Evolutionary conservation across 1,140 invertebrate species (phyloP), one percentile per base, ranked within the genome.

Genomic region (Drosophila lacteicornis): DNA sequence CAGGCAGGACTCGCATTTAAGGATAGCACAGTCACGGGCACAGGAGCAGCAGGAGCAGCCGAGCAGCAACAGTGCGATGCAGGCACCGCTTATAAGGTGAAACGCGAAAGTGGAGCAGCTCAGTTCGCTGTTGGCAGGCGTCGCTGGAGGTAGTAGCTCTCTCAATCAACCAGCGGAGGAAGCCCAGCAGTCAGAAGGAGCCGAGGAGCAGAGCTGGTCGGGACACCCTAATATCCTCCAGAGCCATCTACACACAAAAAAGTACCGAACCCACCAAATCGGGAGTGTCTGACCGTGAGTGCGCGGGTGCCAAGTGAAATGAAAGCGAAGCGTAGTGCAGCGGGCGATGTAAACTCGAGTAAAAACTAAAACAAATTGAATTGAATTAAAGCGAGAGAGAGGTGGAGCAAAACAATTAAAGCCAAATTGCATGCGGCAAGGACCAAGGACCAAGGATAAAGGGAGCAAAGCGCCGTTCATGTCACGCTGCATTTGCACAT

Each of bases 111-210:
- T 90, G 85, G 85, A 90, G 85, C 85, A 90, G 65, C 77, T 90
- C 86, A 90, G 85, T 90, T 90, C 86, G 85, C 86, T 90, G 86
- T 85, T 82, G 85, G 85, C 86, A 76, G 85, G 86, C 85, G 82
- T 75, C 75, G 85, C 86, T 67, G 75, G 79, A 90, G 78, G 85
- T 88, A 79, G 84, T 82, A 80, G 67, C 67, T 57, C 50, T 25
- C 51, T 17, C 4, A 76, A 30, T 11, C 71, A 56, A 79, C 19
- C 51, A 69, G 55, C 53, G 53, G 27, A 62, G 63, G 36, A 42
- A 69, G 63, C 47, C 49, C 47, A 59, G 66, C 43, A 47, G 49
- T 25, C 53, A 56, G 53, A 19, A 56, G 27, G 25, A 68, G 60
- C 58, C 59, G 42, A 73, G 51, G 33, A 67, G 53, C 40, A 61